Percentiles rank a stretch among this genome's conserved stretches.
Evolutionary conservation across 2,113 vertebrate species (phyloP).

Genomic region (Periophthalmus modestus): DNA sequence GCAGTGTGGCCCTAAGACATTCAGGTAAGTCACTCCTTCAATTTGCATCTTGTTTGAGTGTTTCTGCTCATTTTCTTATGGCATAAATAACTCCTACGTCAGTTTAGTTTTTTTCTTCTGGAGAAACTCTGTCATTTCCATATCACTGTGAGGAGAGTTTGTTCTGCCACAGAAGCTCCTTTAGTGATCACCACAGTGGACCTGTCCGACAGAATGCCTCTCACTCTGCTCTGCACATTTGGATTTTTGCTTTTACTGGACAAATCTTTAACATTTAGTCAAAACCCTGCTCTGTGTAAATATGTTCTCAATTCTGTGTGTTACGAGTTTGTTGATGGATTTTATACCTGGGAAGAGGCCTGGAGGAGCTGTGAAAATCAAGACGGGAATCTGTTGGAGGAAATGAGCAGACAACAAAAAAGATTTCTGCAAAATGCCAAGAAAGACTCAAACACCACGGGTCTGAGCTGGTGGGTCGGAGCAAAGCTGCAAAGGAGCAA

Average conservation of each 20-base stretch:
- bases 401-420: conserved; percentile 33
- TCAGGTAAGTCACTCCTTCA: conserved; percentile 27
- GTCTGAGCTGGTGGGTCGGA: conserved; percentile 74
- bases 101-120: conserved; percentile 47
- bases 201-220: conserved; percentile 16
- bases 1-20: conserved; percentile 29
- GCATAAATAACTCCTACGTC: conserved; percentile 65
- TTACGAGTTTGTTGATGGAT: conserved; percentile 62
- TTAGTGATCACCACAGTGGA: conserved; percentile 47
- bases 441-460: neutral
- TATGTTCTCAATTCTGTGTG: conserved; percentile 47
- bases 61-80: conserved; percentile 77
- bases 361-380: conserved; percentile 49
- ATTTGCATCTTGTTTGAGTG: conserved; percentile 80
- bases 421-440: conserved; percentile 43
- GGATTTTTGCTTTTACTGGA: conserved; percentile 30
- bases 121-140: conserved; percentile 68
- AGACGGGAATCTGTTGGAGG: conserved; percentile 67
- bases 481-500: conserved; percentile 10
- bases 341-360: conserved; percentile 63
- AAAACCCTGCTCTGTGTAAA: conserved; percentile 4
- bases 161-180: conserved; percentile 24
- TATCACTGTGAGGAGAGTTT: conserved; percentile 42
- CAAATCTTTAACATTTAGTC: conserved; percentile 2
- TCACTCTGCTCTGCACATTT: conserved; percentile 62